Percentiles rank a stretch among this genome's conserved stretches.
Conservation (phyloP, 2,113 vertebrate genomes). For the Ardeotis arabs region DNA sequence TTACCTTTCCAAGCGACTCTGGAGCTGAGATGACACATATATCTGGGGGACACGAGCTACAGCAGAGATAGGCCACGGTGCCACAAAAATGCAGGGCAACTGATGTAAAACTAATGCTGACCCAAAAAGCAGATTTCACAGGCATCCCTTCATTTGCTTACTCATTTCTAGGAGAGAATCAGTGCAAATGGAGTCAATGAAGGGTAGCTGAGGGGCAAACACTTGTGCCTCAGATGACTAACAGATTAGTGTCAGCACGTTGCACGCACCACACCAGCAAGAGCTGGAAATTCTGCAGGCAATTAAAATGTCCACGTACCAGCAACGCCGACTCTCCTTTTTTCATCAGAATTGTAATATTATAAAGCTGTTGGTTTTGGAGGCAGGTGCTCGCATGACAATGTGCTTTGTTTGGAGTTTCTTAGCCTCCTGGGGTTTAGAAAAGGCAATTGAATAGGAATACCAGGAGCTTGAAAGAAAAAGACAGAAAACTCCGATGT, state of each 20-base stretch:
- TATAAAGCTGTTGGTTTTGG: not conserved
- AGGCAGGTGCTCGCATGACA: not conserved
- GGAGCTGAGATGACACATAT: not conserved
- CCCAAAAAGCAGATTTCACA: constrained; percentile 27
- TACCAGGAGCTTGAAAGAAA: not conserved
- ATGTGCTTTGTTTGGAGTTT: not conserved
- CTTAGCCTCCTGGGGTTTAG: not conserved
- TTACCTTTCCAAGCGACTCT: not conserved
- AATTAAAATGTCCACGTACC: not conserved
- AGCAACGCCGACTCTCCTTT: not conserved
- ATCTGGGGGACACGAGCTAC: constrained; percentile 22
- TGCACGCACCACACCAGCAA: not conserved
- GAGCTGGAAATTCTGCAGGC: not conserved
- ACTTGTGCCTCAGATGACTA: not conserved
- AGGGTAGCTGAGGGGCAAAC: constrained; percentile 6
- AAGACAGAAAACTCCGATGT: not conserved
- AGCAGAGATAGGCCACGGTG: not conserved
- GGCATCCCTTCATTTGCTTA: constrained; percentile 35
- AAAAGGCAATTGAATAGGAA: not conserved
- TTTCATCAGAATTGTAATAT: not conserved
- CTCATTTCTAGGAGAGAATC: constrained; percentile 37
- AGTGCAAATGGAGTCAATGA: constrained; percentile 29
- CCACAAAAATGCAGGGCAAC: constrained; percentile 21
- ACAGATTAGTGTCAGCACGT: constrained; percentile 6
- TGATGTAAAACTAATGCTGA: not conserved